Evolutionary conservation across 2,888 invertebrate genomes (phyloP).

Genomic region (Lasioglossum zephyrum): DNA sequence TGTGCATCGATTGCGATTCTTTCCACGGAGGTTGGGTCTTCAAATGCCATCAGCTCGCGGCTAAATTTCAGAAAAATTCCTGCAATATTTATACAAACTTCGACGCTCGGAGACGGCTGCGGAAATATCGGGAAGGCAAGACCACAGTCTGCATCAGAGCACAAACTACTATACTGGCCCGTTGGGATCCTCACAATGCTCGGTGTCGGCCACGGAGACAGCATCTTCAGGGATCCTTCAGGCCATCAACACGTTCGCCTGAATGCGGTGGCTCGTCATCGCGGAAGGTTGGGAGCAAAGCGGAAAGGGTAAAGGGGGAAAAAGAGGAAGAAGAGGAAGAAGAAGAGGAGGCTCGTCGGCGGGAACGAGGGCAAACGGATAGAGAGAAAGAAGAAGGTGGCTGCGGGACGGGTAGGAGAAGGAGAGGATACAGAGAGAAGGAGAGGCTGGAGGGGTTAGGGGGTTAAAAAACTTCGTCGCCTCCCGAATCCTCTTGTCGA

Average conservation of each 20-base stretch:
- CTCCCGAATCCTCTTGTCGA: slow-evolving; percentile 65
- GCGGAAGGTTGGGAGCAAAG: neutral
- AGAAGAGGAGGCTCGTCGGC: neutral
- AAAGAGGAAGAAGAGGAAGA: neutral
- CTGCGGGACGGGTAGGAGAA: neutral
- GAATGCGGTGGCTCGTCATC: slow-evolving; percentile 7
- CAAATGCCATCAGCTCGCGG: no score
- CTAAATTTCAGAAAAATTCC: neutral
- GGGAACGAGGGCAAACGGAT: slow-evolving; percentile 5
- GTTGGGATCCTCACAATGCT: neutral
- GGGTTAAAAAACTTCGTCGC: slow-evolving; percentile 53
- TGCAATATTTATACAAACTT: neutral
- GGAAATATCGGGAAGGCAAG: neutral
- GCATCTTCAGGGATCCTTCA: slow-evolving; percentile 2
- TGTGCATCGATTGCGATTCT: neutral
- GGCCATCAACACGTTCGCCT: slow-evolving; percentile 11
- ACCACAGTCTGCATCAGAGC: neutral
- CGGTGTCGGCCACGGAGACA: neutral
- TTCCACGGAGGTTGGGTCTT: no score
- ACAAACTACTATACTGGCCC: neutral
- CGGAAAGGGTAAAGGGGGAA: neutral
- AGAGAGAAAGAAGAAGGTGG: neutral
- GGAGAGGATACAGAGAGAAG: neutral
- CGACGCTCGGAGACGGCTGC: neutral
- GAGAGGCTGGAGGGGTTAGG: neutral